Percentiles rank a stretch among this genome's conserved stretches.
phyloP scores from a whole-genome alignment of 2,888 invertebrate species.

The Clepsis dumicolana region DNA sequence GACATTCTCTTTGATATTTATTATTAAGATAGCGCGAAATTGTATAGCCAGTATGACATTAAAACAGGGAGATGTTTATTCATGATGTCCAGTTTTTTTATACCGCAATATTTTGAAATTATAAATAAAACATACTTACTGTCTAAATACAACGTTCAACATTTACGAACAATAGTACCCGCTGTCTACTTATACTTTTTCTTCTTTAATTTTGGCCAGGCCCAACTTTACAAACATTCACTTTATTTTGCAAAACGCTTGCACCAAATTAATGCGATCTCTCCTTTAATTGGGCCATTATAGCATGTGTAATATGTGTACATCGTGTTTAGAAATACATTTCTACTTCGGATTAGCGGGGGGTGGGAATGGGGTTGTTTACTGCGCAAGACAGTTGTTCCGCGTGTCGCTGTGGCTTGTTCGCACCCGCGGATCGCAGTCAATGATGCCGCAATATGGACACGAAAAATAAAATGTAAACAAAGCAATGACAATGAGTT shows the following conservation, averaged over 20 bases:
- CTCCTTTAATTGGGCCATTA: slow-evolving; percentile 25
- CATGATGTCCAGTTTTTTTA: no score
- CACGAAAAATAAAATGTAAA: no score
- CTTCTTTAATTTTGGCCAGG: neutral
- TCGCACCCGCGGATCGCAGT: slow-evolving; percentile 46
- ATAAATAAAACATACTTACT: no score
- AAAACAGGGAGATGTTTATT: no score
- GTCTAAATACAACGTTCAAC: no score
- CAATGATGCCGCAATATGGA: slow-evolving; percentile 14
- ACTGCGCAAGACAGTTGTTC: slow-evolving; percentile 65
- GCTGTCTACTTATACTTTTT: neutral
- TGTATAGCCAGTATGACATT: neutral
- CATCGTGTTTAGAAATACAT: slow-evolving; percentile 33
- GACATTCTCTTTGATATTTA: neutral
- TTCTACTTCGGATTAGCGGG: slow-evolving; percentile 15
- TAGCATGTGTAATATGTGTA: slow-evolving; percentile 39
- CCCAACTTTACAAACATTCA: neutral
- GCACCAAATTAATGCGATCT: slow-evolving; percentile 4
- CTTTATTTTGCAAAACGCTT: neutral
- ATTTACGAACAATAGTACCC: no score
- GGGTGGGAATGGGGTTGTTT: slow-evolving; percentile 43
- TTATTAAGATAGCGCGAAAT: neutral
- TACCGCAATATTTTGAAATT: no score
- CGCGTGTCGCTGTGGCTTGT: slow-evolving; percentile 60
- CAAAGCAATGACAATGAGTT: no score